Base-by-base conservation (phyloP, 2,797 vertebrate species). In the Lagodon rhomboides region DNA sequence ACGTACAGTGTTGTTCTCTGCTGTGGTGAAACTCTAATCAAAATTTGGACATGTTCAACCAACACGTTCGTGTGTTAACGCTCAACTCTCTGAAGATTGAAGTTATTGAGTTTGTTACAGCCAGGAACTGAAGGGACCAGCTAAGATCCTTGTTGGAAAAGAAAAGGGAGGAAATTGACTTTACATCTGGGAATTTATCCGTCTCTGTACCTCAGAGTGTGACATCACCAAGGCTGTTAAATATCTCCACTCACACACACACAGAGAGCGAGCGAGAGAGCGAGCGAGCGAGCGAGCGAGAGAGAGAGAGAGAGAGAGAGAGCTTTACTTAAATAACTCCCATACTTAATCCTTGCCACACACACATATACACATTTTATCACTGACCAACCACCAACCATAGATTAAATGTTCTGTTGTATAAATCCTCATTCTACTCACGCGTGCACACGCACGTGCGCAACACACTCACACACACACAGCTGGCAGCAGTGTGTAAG, bases 321-420 rank as follows among this genome's bases (percentile, higher is more conserved):
- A 68, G 53, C 51, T 74, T 73, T 69, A 65, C 68, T 73, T 78
- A 70, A 82, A 79, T 59, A 66, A 60, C 71, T 54, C 51, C 20
- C 16, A 58, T 13, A 53, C 73, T 67, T 71, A 86, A 88, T 73
- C 80, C 79, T 74, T 6, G 56, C 3, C 68, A 55, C 68, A 56
- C 54, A 71, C 68, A 50, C 68, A 50, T 3, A 5, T 9, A 71
- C 65, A 60, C 64, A 67, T 23, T 56, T 22, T 20, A 49, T 50
- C n/a, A 63, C 0, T 66, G 75, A 55, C 49, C 43, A 50, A 59
- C 30, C 53, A 70, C 50, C 60, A 43, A 27, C 58, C 67, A 79
- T n/a, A 79, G 87, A 82, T 87, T 85, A 85, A 78, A 86, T 55
- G 63, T 59, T 23, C 41, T 68, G 55, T 41, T 51, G 49, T 64